Percentiles rank a stretch among this genome's conserved stretches.
Evolutionary conservation across 2,888 invertebrate genomes (phyloP).

Genomic region (Parnassius smintheus): DNA sequence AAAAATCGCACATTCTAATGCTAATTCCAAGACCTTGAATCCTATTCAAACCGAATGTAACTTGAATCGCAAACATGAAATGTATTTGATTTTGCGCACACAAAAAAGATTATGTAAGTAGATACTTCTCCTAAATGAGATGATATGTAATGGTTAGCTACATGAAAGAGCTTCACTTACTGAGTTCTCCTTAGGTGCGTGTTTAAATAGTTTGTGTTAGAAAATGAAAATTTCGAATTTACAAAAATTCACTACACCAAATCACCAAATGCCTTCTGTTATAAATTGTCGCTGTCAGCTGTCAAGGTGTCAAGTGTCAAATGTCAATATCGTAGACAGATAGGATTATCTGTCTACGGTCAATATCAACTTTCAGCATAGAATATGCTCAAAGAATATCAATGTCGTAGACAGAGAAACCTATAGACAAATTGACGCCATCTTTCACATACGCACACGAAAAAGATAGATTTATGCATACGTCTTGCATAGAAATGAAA

Average conservation of each 20-base stretch:
- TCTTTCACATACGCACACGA: no score
- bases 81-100: not conserved
- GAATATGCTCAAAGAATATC: no score
- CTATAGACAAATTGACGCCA: no score
- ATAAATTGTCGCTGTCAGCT: conserved; percentile 15
- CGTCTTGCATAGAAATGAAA: no score
- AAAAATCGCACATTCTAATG: conserved; percentile 21
- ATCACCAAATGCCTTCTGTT: conserved; percentile 1
- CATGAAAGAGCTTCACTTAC: conserved; percentile 11
- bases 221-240: conserved; percentile 9
- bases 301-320: not conserved
- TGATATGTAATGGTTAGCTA: not conserved
- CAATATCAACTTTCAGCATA: no score
- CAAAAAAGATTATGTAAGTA: conserved; percentile 19
- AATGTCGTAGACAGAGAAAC: no score
- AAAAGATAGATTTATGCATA: no score
- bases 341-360: no score
- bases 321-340: no score
- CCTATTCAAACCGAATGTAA: conserved; percentile 13
- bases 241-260: conserved; percentile 9
- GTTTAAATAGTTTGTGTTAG: conserved; percentile 13
- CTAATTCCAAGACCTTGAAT: conserved; percentile 39
- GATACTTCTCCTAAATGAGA: conserved; percentile 1
- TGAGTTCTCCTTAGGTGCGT: conserved; percentile 5
- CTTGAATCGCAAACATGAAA: not conserved